Conservation (phyloP, 2,113 vertebrate species). For the Tamias sibiricus region DNA sequence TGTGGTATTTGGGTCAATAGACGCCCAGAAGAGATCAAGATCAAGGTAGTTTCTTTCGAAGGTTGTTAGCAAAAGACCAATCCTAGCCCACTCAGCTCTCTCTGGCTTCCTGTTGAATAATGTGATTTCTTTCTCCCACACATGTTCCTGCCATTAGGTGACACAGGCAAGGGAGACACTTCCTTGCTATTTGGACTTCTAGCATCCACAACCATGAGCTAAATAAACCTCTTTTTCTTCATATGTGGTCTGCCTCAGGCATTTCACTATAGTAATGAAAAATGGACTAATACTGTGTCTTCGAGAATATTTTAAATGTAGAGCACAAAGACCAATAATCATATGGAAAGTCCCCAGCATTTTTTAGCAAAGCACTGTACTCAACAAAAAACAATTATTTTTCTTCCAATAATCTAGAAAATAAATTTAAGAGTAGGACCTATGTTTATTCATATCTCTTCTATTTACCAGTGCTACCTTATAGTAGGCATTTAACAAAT, state of each 20-base stretch:
- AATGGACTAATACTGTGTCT: not conserved
- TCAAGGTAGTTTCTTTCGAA: too few species aligned
- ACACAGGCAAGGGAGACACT: not conserved
- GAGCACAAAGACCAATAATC: not conserved
- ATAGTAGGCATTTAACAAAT: not conserved
- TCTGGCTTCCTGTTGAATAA: not conserved
- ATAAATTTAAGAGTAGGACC: not conserved
- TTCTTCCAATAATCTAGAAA: not conserved
- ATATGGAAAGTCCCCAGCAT: not conserved
- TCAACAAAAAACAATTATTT: not conserved
- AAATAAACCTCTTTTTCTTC: not conserved
- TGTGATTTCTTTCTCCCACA: not conserved
- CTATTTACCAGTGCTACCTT: not conserved
- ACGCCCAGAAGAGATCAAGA: not conserved
- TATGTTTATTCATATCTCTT: not conserved
- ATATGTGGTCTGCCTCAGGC: not conserved
- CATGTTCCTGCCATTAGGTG: not conserved
- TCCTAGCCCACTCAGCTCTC: not conserved
- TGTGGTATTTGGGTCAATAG: not conserved
- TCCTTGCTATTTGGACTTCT: not conserved
- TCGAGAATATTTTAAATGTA: constrained; percentile 28
- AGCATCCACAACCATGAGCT: not conserved
- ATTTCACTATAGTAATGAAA: not conserved
- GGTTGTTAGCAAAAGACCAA: not conserved
- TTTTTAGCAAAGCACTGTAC: not conserved